These are phyloP conservation scores for Hemicordylus capensis DNA, from an alignment of 2,113 vertebrate genomes.

Conservation along the genomic window DNA sequence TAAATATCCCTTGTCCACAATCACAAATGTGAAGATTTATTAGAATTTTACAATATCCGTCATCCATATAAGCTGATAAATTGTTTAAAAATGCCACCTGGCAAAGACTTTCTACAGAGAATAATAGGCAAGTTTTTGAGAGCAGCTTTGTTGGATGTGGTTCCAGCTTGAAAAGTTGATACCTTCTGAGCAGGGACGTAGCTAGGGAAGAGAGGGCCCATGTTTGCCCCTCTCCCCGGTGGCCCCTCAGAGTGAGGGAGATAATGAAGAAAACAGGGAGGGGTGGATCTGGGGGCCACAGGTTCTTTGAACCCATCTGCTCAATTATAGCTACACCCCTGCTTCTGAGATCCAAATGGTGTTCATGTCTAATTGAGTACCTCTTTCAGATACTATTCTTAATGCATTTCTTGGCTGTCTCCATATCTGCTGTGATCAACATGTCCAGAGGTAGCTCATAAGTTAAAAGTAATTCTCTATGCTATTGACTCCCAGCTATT, in stretches of 20 bases:
- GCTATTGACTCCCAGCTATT: not conserved
- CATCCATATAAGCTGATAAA: not conserved
- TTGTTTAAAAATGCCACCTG: not conserved
- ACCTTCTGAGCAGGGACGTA: no score
- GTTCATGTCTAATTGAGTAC: not conserved
- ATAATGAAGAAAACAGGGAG: no score
- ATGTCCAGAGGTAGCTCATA: not conserved
- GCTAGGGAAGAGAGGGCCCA: no score
- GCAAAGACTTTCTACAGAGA: not conserved
- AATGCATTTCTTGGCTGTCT: not conserved
- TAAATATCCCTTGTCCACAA: not conserved
- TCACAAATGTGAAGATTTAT: not conserved
- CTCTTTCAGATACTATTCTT: not conserved
- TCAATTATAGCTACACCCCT: no score
- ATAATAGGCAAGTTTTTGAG: not conserved
- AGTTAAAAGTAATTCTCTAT: not conserved
- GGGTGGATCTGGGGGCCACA: no score
- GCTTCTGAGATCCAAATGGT: not conserved
- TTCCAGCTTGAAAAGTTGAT: not conserved
- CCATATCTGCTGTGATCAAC: not conserved
- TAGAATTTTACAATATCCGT: not conserved
- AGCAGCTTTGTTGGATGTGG: not conserved
- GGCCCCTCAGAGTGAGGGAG: no score
- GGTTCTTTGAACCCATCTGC: no score
- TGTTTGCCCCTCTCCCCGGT: no score